Evolutionary conservation across 2,797 vertebrate species (phyloP).

Genomic region (Numenius phaeopus): DNA sequence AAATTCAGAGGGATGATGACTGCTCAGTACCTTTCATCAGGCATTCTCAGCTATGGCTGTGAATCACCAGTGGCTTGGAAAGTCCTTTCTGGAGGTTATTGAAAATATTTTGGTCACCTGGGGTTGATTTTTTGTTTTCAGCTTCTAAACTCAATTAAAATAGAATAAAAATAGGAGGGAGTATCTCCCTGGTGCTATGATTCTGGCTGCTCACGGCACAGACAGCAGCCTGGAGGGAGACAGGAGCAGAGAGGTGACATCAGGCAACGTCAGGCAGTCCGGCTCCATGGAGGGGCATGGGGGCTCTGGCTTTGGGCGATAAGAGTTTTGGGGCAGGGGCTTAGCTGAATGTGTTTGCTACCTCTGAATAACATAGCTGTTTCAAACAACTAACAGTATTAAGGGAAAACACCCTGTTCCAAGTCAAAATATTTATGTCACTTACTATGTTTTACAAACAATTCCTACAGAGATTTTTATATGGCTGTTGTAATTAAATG

Average conservation of each 20-base stretch:
- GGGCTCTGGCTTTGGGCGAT: neutral
- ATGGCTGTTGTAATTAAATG: neutral
- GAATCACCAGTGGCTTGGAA: neutral
- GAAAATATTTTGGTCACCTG: neutral
- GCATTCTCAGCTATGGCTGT: neutral
- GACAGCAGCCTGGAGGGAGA: neutral
- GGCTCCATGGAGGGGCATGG: rapidly evolving
- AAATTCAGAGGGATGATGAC: neutral
- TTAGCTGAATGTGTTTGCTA: neutral
- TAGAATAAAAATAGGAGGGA: neutral
- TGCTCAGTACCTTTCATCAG: neutral
- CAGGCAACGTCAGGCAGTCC: neutral
- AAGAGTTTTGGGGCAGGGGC: neutral
- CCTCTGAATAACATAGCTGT: neutral
- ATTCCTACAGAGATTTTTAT: neutral
- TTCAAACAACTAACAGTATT: neutral
- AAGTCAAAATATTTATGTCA: neutral
- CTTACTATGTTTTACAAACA: neutral
- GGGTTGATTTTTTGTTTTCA: neutral
- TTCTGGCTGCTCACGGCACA: neutral
- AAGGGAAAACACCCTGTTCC: neutral
- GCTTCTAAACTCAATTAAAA: neutral
- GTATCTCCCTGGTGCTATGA: rapidly evolving
- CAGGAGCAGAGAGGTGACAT: neutral
- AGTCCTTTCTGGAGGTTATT: neutral